A percentile compares a stretch with the other conserved stretches of the same genome.
Conservation (phyloP, 2,888 invertebrate genomes). For the Lumbricus terrestris region DNA sequence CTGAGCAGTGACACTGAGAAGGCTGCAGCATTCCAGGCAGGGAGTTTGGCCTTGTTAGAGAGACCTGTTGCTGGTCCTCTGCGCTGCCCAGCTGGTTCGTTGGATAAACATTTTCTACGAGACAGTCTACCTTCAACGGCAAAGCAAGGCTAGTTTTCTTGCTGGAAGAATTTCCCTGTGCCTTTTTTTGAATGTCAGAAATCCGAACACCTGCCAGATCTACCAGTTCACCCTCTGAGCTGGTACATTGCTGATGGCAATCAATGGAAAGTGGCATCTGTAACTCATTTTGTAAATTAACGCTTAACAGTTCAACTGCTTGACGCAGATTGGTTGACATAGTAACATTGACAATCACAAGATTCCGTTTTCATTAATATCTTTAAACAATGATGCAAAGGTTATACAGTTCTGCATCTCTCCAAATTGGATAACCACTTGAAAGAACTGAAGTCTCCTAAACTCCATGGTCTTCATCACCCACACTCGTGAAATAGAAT, state of each 20-base stretch:
- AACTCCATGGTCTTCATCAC: neutral
- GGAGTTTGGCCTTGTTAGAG: neutral
- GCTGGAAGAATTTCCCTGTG: neutral
- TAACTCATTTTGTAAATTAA: neutral
- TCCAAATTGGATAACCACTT: neutral
- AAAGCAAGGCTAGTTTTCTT: neutral
- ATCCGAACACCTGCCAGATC: neutral
- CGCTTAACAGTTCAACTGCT: neutral
- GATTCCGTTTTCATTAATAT: neutral
- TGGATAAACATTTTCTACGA: neutral
- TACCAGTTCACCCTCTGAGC: neutral
- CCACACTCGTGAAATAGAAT: neutral
- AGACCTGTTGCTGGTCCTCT: neutral
- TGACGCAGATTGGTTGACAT: neutral
- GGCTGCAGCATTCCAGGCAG: slow-evolving; percentile 14
- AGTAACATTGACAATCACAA: neutral
- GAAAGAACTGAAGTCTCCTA: neutral
- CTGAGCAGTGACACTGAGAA: slow-evolving; percentile 34
- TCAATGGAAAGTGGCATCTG: neutral
- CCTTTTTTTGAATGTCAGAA: neutral
- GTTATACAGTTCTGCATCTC: neutral
- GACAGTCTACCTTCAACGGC: neutral
- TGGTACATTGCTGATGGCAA: neutral
- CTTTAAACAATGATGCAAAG: neutral
- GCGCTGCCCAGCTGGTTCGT: neutral